A percentile compares a stretch with the other conserved stretches of the same genome.
These are phyloP conservation scores for Saguinus imperator DNA, from an alignment of 2,113 vertebrate genomes.

Conservation along the genomic window DNA sequence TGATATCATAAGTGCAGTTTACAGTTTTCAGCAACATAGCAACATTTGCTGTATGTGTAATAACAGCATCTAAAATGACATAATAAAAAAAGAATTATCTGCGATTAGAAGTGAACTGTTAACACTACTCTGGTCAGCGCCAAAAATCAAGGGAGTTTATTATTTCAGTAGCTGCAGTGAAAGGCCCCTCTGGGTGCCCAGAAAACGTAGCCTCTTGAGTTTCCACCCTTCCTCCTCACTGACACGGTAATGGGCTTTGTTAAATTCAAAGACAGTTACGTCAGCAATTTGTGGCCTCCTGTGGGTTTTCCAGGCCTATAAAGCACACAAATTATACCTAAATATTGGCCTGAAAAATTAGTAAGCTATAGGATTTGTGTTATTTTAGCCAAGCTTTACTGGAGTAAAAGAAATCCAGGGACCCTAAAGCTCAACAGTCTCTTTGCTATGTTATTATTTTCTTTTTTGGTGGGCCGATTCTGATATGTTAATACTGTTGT, in stretches of 20 bases:
- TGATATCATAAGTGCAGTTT: conserved; percentile 62
- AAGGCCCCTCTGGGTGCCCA: conserved; percentile 86
- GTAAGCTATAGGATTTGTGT: conserved; percentile 88
- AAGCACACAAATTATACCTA: conserved; percentile 89
- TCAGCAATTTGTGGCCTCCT: conserved; percentile 87
- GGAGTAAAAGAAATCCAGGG: conserved; percentile 85
- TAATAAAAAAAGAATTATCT: conserved; percentile 86
- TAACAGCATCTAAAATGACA: conserved; percentile 82
- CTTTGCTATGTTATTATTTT: conserved; percentile 80
- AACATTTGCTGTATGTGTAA: conserved; percentile 80
- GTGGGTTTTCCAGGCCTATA: conserved; percentile 87
- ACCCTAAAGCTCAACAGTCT: conserved; percentile 80
- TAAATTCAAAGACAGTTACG: conserved; percentile 91
- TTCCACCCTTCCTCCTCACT: conserved; percentile 83
- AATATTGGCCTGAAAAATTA: conserved; percentile 91
- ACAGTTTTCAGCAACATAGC: conserved; percentile 71
- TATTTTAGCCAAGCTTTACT: conserved; percentile 88
- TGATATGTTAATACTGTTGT: conserved; percentile 21
- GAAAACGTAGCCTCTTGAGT: conserved; percentile 67
- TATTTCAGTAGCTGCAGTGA: conserved; percentile 88
- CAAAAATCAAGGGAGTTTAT: conserved; percentile 85
- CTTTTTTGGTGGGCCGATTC: conserved; percentile 80
- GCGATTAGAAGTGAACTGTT: conserved; percentile 82
- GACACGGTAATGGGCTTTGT: conserved; percentile 88
- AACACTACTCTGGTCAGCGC: conserved; percentile 80